Evolutionary conservation across 2,797 vertebrate genomes (phyloP), one percentile per base, ranked within the genome.

Genomic region (Menidia menidia): DNA sequence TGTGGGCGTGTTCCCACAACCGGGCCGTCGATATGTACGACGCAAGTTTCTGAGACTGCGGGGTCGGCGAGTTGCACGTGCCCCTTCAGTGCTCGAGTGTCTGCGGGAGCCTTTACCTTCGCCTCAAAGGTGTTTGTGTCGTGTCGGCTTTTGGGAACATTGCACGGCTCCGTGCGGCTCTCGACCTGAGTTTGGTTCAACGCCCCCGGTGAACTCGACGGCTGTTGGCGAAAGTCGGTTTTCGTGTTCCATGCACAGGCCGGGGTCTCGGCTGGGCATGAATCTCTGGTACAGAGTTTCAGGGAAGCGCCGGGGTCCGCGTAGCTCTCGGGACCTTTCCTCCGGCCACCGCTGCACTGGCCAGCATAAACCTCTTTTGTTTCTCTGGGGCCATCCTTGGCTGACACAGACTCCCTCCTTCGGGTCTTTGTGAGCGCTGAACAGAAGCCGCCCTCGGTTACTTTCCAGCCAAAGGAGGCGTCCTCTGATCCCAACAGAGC

Each of bases 401-500:
- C 25, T 7, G 75, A 59, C 41, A 65, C 61, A 0, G 71, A 71
- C 53, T 86, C 80, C 55, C 79, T 84, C 42, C 59, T 67, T 13
- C 72, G 60, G 43, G 71, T 60, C 77, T 76, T 85, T 53, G 61
- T 77, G 43, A 77, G 74, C 2, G 53, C 51, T 1, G 50, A 18
- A 6, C 31, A 57, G 44, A 75, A 68, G 55, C 71, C 48, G 60
- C 75, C n/a, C 35, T 57, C 45, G 13, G 61, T 35, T 33, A 52
- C 52, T 25, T 1, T 61, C 50, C n/a, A 66, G 57, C 52, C 72
- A 43, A 50, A 25, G 32, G 44, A 68, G 33, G 57, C 14, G 4
- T 87, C 77, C 50, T 86, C 80, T 8, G 64, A 64, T 55, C 55
- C 79, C 32, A 80, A 51, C 44, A 80, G 63, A 9, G 71, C 48